Percentiles rank a stretch among this genome's conserved stretches.
These are phyloP conservation scores for Oreochromis niloticus DNA, from an alignment of 2,113 vertebrate genomes.

Conservation along the genomic window DNA sequence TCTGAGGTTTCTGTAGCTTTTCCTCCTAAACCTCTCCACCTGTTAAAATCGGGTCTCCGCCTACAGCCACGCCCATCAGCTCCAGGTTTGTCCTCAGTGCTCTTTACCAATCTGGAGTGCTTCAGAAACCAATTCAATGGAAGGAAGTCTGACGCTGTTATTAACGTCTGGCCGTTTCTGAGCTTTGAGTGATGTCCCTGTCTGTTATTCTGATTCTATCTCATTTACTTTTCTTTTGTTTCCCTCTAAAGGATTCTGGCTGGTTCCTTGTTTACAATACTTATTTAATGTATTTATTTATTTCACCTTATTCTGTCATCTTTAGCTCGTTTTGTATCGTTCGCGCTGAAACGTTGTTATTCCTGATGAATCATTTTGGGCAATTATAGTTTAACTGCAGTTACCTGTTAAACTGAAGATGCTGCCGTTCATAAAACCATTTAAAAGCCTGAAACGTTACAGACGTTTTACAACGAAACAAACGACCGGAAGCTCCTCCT, in stretches of 20 bases:
- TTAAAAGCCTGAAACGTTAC: neutral
- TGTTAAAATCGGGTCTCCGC: neutral
- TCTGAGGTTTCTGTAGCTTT: neutral
- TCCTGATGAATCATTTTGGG: neutral
- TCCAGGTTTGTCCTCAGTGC: neutral
- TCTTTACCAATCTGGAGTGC: neutral
- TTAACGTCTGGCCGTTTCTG: neutral
- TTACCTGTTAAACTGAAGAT: neutral
- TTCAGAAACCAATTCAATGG: neutral
- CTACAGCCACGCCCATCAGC: neutral
- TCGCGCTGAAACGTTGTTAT: neutral
- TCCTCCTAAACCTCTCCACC: neutral
- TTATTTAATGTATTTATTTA: neutral
- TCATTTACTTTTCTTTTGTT: neutral
- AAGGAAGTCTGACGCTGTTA: neutral
- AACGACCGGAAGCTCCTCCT: neutral
- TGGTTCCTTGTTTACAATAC: fast-evolving
- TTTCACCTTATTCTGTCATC: neutral
- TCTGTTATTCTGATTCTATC: neutral
- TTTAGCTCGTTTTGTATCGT: neutral
- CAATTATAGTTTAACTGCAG: neutral
- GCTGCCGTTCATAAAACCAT: neutral
- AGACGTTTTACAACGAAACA: neutral
- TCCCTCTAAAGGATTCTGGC: neutral
- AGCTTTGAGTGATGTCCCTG: neutral